A percentile compares a stretch with the other conserved stretches of the same genome.
These are phyloP conservation scores for Aplochiton taeniatus DNA, from an alignment of 2,797 vertebrate species.

Conservation along the genomic window DNA sequence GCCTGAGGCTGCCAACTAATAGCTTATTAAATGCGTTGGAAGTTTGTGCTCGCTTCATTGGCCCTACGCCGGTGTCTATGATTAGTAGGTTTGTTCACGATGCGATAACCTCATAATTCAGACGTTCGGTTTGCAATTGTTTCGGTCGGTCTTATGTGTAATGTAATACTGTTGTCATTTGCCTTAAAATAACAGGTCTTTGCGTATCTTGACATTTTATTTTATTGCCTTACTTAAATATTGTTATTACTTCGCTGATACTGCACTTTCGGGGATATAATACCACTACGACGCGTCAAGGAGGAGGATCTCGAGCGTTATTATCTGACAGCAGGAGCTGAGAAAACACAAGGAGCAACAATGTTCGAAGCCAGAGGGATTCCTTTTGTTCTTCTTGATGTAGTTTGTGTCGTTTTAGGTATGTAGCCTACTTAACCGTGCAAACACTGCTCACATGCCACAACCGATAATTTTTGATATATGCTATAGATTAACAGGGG, in stretches of 20 bases:
- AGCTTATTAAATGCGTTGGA: too few species aligned
- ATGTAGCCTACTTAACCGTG: constrained; percentile 58
- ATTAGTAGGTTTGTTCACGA: too few species aligned
- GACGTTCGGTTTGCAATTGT: too few species aligned
- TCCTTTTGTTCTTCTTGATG: constrained; percentile 87
- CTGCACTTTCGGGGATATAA: neutral
- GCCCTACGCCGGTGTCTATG: too few species aligned
- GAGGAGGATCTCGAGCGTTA: constrained; percentile 6
- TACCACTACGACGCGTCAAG: constrained; percentile 14
- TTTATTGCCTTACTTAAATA: neutral
- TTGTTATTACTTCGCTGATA: neutral
- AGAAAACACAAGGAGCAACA: constrained; percentile 32
- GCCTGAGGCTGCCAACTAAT: too few species aligned
- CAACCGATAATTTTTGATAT: too few species aligned
- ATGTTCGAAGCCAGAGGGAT: constrained; percentile 92
- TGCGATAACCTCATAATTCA: too few species aligned
- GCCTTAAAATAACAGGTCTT: too few species aligned
- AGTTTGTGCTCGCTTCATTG: too few species aligned
- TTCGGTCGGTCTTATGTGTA: too few species aligned
- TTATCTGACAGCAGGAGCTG: neutral
- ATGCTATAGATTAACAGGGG: too few species aligned
- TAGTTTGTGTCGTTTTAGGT: constrained; percentile 89
- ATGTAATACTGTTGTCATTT: too few species aligned
- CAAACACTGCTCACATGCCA: neutral
- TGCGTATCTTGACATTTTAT: neutral